A percentile compares a stretch with the other conserved stretches of the same genome.
Conservation (phyloP, 2,797 vertebrate species). For the Molossus molossus region DNA sequence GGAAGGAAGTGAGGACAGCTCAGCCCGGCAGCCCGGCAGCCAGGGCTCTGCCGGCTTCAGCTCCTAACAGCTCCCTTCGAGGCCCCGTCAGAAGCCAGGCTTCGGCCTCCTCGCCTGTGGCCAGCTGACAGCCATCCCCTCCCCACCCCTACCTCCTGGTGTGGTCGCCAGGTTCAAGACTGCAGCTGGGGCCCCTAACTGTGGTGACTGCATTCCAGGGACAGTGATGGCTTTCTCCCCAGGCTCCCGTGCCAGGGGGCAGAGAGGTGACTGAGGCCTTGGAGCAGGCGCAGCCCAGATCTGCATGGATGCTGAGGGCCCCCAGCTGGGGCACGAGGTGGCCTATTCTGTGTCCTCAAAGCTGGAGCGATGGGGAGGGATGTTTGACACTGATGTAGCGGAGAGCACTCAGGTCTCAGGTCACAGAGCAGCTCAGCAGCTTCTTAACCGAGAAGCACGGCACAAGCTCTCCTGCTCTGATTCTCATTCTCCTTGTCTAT, state of each 20-base stretch:
- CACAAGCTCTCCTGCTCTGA: neutral
- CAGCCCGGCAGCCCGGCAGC: neutral
- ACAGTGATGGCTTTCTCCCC: neutral
- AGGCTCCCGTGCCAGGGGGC: neutral
- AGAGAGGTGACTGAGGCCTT: neutral
- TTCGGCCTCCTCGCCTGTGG: neutral
- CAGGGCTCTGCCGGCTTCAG: fast-evolving
- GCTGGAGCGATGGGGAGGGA: neutral
- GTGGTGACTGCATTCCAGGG: fast-evolving
- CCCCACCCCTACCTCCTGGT: too few species aligned
- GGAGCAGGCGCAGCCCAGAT: neutral
- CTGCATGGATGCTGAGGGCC: neutral
- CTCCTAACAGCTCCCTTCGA: neutral
- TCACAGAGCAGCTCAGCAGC: neutral
- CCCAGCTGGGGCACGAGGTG: neutral
- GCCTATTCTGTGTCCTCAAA: neutral
- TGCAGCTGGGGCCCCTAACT: neutral
- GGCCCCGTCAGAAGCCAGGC: neutral
- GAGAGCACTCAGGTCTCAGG: neutral
- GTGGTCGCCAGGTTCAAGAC: neutral
- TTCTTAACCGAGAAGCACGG: neutral
- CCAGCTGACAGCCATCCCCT: neutral
- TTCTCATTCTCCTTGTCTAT: neutral
- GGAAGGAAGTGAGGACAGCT: neutral
- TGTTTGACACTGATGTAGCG: neutral